Evolutionary conservation across 2,888 invertebrate genomes (phyloP).

Genomic region (Dastarcus helophoroides): DNA sequence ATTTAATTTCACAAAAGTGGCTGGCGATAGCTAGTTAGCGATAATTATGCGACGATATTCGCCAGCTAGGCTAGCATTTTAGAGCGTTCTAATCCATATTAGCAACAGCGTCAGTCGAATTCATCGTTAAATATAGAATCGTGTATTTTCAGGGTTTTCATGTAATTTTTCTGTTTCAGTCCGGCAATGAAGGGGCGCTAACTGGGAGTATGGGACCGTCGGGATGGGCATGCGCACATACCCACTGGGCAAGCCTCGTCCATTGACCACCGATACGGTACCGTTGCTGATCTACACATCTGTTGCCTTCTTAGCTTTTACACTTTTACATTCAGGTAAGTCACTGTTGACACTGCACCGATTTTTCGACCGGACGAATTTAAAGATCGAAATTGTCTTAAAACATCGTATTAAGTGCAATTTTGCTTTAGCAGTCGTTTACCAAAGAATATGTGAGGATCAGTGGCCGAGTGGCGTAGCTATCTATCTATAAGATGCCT

Average conservation of each 20-base stretch:
- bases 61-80: no score
- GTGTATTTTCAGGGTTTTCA: constrained; percentile 1
- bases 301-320: constrained; percentile 44
- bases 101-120: no score
- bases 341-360: not conserved
- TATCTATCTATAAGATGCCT: no score
- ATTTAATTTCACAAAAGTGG: no score
- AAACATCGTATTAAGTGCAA: no score
- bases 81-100: no score
- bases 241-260: constrained; percentile 60
- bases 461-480: no score
- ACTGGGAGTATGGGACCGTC: constrained; percentile 74
- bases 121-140: not conserved
- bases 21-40: no score
- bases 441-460: no score
- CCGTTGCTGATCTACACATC: constrained; percentile 36
- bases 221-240: constrained; percentile 86
- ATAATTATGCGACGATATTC: no score
- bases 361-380: not conserved
- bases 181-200: constrained; percentile 69
- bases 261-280: constrained; percentile 38
- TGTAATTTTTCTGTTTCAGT: constrained; percentile 33
- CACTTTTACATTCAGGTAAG: constrained; percentile 30
- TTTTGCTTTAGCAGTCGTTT: no score
- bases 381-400: no score